A percentile compares a stretch with the other conserved stretches of the same genome.
phyloP scores from a whole-genome alignment of 2,888 invertebrate genomes.

The Andricus curvator region DNA sequence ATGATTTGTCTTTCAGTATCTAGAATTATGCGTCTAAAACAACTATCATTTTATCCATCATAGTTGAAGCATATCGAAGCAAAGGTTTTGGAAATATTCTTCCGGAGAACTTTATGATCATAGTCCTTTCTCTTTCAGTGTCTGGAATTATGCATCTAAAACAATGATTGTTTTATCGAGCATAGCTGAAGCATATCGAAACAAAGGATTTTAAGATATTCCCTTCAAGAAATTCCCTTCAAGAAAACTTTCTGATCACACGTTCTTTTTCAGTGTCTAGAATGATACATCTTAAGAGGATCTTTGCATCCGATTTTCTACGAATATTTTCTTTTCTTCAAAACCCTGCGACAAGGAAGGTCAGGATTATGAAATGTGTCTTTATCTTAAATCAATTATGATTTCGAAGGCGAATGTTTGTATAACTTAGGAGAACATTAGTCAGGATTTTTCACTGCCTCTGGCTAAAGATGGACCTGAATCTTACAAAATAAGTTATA shows the following conservation, averaged over 20 bases:
- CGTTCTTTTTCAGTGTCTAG: too few relatives aligned
- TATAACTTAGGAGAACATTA: neutral
- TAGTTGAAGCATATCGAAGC: neutral
- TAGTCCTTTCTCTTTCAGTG: neutral
- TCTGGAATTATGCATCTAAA: slow-evolving; percentile 22
- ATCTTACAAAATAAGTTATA: neutral
- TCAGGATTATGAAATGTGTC: slow-evolving; percentile 29
- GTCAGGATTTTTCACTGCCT: neutral
- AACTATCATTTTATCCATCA: neutral
- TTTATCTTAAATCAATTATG: slow-evolving; percentile 26
- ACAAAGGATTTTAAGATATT: slow-evolving; percentile 4
- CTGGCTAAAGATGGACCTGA: neutral
- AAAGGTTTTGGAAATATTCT: neutral
- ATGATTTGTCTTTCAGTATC: too few relatives aligned
- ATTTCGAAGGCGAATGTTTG: slow-evolving; percentile 4
- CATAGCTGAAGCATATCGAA: neutral
- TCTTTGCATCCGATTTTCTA: slow-evolving; percentile 34
- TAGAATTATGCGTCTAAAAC: too few relatives aligned
- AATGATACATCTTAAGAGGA: too few relatives aligned
- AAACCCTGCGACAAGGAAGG: slow-evolving; percentile 5
- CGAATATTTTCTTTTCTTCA: neutral
- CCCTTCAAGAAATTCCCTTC: too few relatives aligned
- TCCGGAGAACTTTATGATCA: neutral
- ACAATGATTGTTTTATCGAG: too few relatives aligned
- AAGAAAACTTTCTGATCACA: neutral